A percentile compares a stretch with the other conserved stretches of the same genome.
Conservation (phyloP, 2,113 vertebrate species). For the Equus quagga region DNA sequence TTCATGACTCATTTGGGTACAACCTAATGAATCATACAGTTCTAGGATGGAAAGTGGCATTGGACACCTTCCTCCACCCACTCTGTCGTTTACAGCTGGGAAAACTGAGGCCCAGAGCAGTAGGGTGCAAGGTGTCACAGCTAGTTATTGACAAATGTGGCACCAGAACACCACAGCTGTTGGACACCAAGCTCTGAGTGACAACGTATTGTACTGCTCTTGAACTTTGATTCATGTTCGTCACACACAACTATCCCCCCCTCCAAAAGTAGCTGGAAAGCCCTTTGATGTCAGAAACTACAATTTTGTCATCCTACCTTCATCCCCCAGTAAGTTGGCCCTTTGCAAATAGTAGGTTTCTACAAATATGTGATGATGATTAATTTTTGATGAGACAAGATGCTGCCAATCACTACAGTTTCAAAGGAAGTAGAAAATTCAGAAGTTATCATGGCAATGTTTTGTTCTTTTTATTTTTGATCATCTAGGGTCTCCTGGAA, state of each 20-base stretch:
- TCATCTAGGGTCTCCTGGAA: slow-evolving; percentile 82
- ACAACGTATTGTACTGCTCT: background rate
- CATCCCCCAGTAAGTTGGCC: background rate
- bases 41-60: background rate
- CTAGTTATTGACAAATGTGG: background rate
- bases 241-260: background rate
- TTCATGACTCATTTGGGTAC: background rate
- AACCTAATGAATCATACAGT: background rate
- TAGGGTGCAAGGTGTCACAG: background rate
- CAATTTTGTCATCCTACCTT: background rate
- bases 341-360: background rate
- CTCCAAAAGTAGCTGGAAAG: background rate
- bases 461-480: background rate
- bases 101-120: background rate
- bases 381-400: background rate
- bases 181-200: background rate
- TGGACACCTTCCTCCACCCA: background rate
- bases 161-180: background rate
- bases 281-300: background rate
- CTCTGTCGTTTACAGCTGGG: background rate
- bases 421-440: background rate
- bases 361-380: background rate
- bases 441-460: background rate
- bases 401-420: background rate
- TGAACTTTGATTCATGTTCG: background rate